Conservation (phyloP, 35 echinoderm and acorn worm species). For the Holothuria glaberrima region DNA sequence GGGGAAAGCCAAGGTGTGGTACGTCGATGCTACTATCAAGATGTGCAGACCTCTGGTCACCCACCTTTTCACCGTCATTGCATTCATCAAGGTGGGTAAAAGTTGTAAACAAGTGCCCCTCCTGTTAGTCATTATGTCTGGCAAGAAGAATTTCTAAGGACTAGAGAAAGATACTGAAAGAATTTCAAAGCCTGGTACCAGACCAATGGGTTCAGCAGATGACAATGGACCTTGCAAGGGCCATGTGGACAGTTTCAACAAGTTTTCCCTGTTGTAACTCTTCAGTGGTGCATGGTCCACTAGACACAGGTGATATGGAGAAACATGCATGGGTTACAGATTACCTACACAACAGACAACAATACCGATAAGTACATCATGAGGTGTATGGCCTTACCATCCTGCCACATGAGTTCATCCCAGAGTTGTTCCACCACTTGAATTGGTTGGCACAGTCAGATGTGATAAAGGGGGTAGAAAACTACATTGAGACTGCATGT, state of each 20-base stretch:
- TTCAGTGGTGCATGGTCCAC: neutral
- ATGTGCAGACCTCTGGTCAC: neutral
- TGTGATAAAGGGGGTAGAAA: too few species aligned
- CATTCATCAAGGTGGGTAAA: neutral
- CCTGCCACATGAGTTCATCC: neutral
- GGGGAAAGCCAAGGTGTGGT: neutral
- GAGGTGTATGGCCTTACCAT: constrained; percentile 43
- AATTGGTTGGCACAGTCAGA: too few species aligned
- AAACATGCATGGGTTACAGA: constrained; percentile 19
- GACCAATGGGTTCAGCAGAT: too few species aligned
- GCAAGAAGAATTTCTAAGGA: too few species aligned
- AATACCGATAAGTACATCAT: constrained; percentile 20
- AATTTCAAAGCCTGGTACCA: too few species aligned
- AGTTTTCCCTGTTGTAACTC: too few species aligned
- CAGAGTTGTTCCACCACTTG: too few species aligned
- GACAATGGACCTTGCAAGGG: too few species aligned
- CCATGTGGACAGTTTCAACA: too few species aligned
- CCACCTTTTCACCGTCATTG: neutral
- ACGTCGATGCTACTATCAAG: neutral
- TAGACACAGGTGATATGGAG: constrained; percentile 27
- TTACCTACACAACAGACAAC: neutral
- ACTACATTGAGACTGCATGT: too few species aligned
- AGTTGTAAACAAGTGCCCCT: too few species aligned
- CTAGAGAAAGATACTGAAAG: too few species aligned
- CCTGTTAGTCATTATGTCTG: neutral